Conservation (phyloP, 2,797 vertebrate species). For the Anguilla megastoma region DNA sequence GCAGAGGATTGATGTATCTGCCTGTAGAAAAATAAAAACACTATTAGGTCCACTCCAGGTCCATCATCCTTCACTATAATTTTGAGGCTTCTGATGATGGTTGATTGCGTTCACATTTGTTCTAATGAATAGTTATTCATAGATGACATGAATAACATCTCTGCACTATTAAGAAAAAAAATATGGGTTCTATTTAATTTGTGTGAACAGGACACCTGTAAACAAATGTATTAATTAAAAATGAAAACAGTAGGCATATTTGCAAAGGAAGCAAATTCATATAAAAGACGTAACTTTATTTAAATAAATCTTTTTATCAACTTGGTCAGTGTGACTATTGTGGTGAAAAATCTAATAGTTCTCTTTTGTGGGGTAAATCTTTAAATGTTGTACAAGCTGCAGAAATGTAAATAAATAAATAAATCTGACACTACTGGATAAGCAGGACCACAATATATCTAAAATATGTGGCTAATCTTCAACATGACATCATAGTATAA, state of each 20-base stretch:
- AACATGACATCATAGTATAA: background rate
- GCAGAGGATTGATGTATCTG: conserved; percentile 73
- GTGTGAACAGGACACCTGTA: background rate
- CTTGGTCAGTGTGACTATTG: background rate
- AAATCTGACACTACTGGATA: background rate
- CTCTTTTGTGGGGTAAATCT: background rate
- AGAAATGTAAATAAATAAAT: background rate
- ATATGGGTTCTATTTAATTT: background rate
- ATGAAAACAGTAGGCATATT: background rate
- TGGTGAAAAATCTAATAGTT: background rate
- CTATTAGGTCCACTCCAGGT: conserved; percentile 62
- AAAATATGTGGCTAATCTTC: background rate
- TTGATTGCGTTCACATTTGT: background rate
- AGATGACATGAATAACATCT: background rate
- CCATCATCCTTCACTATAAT: conserved; percentile 35
- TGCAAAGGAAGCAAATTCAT: background rate
- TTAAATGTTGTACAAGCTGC: background rate
- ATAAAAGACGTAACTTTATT: background rate
- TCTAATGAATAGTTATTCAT: background rate
- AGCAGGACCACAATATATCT: background rate
- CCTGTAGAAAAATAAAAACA: conserved; percentile 77
- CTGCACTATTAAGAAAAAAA: background rate
- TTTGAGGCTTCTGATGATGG: background rate
- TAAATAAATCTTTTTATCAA: background rate
- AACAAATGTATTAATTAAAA: background rate